phyloP scores from a whole-genome alignment of 2,888 invertebrate genomes.

The Melanargia galathea region DNA sequence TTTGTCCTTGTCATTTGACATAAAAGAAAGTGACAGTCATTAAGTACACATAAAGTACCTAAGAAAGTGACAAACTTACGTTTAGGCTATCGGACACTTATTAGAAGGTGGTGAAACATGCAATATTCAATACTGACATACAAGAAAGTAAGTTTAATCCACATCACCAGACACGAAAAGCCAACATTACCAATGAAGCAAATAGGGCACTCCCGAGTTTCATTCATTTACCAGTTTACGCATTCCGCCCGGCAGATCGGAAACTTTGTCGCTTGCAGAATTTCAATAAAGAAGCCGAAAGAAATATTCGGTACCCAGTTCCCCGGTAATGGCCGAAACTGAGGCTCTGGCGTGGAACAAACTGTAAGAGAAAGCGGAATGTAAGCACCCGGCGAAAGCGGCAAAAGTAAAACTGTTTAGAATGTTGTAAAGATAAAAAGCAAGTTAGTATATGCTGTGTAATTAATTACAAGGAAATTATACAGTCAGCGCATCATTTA shows the following conservation, averaged over 20 bases:
- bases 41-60: no score
- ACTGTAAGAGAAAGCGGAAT: constrained; percentile 16
- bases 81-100: no score
- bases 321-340: constrained; percentile 58
- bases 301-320: constrained; percentile 62
- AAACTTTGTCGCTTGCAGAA: constrained; percentile 65
- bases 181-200: constrained; percentile 21
- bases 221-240: constrained; percentile 43
- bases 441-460: not conserved
- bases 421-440: not conserved
- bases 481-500: not conserved
- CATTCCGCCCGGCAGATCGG: constrained; percentile 54
- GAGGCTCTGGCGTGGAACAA: constrained; percentile 36
- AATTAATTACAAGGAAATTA: constrained; percentile 1
- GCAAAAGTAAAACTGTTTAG: constrained; percentile 3
- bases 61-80: no score
- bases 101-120: no score
- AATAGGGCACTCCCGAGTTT: constrained; percentile 20
- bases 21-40: no score
- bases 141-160: constrained; percentile 12
- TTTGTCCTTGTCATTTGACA: no score
- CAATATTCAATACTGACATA: not conserved
- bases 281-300: constrained; percentile 73
- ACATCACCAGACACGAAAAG: constrained; percentile 10
- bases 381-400: not conserved